Evolutionary conservation across 2,113 vertebrate species (phyloP), one percentile per base, ranked within the genome.

Genomic region (Brachionichthys hirsutus): DNA sequence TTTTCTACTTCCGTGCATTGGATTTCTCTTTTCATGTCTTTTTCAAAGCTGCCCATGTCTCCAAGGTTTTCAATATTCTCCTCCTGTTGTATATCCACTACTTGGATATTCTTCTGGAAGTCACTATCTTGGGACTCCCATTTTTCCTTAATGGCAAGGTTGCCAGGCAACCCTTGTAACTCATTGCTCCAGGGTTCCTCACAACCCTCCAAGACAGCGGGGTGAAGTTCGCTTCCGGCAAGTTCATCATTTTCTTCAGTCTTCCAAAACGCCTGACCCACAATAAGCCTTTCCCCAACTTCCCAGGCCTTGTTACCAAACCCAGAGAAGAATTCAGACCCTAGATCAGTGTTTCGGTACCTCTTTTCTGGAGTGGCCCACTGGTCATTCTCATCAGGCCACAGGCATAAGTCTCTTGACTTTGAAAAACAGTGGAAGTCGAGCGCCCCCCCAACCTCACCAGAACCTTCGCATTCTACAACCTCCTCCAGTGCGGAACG

Each of bases 341-440:
- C 75, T 1, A 91, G 82, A 3, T 88, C 88, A 2, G 45, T 36
- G 40, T 89, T 89, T 14, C 77, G 80, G 58, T 54, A 61, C 24
- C 74, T 84, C 56, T 63, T 85, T 49, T 92, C 88, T 0, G 90
- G 84, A 47, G 84, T 86, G 13, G 89, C 89, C 90, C 89, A 91
- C 70, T 92, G 90, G 76, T 92, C 85, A 56, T 92, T 92, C 76
- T 91, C 90, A 8, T 81, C 79, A 4, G 88, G 85, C 85, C 89
- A 91, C 66, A 90, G 44, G 22, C 74, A 81, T 10, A 88, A 55
- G 16, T 91, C 81, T 2, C 62, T 67, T 14, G 66, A 62, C 38
- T 88, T 73, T 17, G 83, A 76, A 51, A 87, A 85, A 36, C 73
- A 81, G 11, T 87, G 82, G 54, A 86, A 89, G 64, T 89, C 87